Evolutionary conservation across 2,888 invertebrate genomes (phyloP), one percentile per base, ranked within the genome.

Genomic region (Ernsta delagoae): DNA sequence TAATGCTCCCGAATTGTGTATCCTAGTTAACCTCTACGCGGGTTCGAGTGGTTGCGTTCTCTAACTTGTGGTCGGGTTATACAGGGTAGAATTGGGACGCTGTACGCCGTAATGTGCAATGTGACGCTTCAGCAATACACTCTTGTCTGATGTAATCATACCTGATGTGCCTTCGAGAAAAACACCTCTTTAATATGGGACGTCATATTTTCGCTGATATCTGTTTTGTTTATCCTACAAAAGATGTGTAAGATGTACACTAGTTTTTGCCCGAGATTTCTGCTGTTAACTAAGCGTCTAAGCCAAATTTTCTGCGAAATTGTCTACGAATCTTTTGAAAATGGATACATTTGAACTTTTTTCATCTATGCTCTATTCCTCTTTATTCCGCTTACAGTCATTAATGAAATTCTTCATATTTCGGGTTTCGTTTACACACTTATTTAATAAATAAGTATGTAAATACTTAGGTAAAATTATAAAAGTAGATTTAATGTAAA

Each of bases 1-100:
- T 62, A 68, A 68, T 24, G 36, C 67, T 56, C n/a, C 56, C 12
- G 24, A 67, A 48, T 67, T 57, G 24, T 8, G 45, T 56, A 62
- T 62, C 31, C 45, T 39, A n/a, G 12, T 7, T 8, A 9, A 39
- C 6, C 48, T 24, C 4, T 34, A 24, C 16, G 36, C n/a, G 48
- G 36, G 34, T 11, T 56, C 36, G 36, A 56, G 5, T 8, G n/a
- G 3, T 3, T 39, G n/a, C 3, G 34, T 56, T 9, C 56, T 24
- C 24, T 67, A n/a, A 16, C 3, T 11, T 7, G 6, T 4, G 48
- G 24, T 62, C 34, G 61, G 9, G 45, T 67, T 36, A 48, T 1
- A n/a, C 16, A 16, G 61, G 48, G 56, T 39, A 54, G 57, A 65
- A 57, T 61, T 67, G 43, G 61, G 56, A 7, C 67, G 24, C 48